Evolutionary conservation across 2,113 vertebrate species (phyloP), one percentile per base, ranked within the genome.

Genomic region (Arizona elegans): DNA sequence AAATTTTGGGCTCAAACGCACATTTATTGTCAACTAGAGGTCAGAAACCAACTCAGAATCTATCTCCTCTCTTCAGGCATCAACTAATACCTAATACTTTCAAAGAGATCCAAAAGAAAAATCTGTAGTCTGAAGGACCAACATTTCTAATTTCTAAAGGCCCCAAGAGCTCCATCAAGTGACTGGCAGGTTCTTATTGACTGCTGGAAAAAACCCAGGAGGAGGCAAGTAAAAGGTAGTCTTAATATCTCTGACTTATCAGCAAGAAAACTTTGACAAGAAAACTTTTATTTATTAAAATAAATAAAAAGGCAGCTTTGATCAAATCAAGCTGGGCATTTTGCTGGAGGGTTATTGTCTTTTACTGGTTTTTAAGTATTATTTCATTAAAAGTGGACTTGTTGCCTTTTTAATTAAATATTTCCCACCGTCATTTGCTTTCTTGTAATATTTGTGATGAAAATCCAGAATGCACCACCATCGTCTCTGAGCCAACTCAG

Each of bases 231-330:
- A 43, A 33, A 0, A 0, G 8, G 0, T 1, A 3, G 7, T 0
- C 54, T 55, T 58, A 52, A 87, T 38, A 21, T 17, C 17, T 81
- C 24, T 94, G 86, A 91, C 91, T 50, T 47, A 47, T 58, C 53
- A 43, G 91, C 86, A 92, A 58, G 85, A 59, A 3, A 1, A 11
- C 24, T 90, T 92, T 91, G 90, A 91, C 92, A 38, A 38, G 38
- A 38, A 38, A 38, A 38, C 38, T 38, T 38, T 38, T 38, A 38
- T 38, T 38, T 38, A 95, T 96, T 95, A 53, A 65, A 95, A 92
- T 11, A 90, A 94, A 91, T 0, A 0, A 91, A 96, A 96, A 0
- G 0, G 8, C 5, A 52, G 26, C 59, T 91, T 91, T 24, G 62
- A 55, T 55, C 19, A 13, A 15, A 38, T 58, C 33, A 29, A 88